These are phyloP conservation scores for Sminthurinus aureus DNA, from an alignment of 2,888 invertebrate species.

Conservation along the genomic window DNA sequence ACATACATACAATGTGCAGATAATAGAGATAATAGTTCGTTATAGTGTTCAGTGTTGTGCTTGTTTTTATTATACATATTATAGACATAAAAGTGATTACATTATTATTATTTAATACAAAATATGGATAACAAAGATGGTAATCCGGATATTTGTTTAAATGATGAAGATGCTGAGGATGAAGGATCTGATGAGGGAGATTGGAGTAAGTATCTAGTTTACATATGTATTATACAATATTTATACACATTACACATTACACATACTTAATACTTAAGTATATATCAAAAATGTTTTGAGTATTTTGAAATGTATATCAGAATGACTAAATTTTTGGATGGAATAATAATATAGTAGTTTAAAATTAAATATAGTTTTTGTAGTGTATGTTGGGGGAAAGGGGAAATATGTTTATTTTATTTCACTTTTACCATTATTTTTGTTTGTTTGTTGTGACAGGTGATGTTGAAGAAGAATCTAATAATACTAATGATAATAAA, in stretches of 20 bases:
- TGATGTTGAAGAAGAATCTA: background rate
- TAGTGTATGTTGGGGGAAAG: no score
- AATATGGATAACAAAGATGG: background rate
- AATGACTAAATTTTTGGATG: no score
- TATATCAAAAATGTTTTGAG: no score
- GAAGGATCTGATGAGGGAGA: constrained; percentile 22
- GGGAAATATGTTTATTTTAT: background rate
- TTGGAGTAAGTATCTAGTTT: constrained; percentile 19
- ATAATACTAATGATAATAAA: background rate
- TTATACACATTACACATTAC: no score
- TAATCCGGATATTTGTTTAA: background rate
- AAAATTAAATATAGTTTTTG: no score
- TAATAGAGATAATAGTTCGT: background rate
- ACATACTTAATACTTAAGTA: no score
- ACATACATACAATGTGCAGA: background rate
- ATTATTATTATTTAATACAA: background rate
- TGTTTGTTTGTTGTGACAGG: background rate
- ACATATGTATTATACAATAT: background rate
- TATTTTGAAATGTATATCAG: no score
- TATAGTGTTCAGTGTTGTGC: background rate
- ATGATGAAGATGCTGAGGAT: background rate
- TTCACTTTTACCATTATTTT: background rate
- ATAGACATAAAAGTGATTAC: background rate
- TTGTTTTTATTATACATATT: background rate
- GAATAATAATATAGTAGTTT: no score